phyloP scores from a whole-genome alignment of 2,113 vertebrate species.

The Notarius lentiginosus region DNA sequence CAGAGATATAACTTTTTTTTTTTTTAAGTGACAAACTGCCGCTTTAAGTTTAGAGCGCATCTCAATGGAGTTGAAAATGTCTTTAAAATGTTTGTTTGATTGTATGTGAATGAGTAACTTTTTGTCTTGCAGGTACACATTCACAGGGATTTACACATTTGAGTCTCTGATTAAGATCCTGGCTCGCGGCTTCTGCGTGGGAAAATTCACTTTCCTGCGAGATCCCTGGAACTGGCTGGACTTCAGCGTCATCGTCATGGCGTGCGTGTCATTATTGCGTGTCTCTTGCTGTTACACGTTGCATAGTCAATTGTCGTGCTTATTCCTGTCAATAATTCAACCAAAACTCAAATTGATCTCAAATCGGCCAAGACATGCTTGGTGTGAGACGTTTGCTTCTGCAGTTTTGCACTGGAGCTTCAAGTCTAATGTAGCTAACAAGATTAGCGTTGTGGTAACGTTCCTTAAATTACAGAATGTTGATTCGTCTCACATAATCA shows the following conservation, averaged over 20 bases:
- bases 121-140: conserved; percentile 85
- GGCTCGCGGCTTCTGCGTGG: conserved; percentile 95
- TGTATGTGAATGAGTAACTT: not conserved
- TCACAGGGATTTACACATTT: conserved; percentile 99
- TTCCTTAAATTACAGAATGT: not conserved
- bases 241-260: conserved; percentile 98
- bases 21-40: not conserved
- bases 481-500: not conserved
- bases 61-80: not conserved
- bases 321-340: not conserved
- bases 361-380: not conserved
- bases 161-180: conserved; percentile 98
- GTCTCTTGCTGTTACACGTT: not conserved
- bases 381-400: not conserved
- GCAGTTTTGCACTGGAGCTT: not conserved
- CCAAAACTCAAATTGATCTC: not conserved
- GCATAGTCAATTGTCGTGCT: not conserved
- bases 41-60: not conserved
- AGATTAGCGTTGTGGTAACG: not conserved
- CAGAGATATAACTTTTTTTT: not conserved
- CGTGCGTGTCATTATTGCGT: conserved; percentile 82
- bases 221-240: conserved; percentile 99
- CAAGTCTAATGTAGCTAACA: not conserved
- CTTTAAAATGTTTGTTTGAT: not conserved
- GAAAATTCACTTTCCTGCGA: conserved; percentile 93